Evolutionary conservation across 1,140 invertebrate species (phyloP).

Genomic region (Acromyrmex echinatior): DNA sequence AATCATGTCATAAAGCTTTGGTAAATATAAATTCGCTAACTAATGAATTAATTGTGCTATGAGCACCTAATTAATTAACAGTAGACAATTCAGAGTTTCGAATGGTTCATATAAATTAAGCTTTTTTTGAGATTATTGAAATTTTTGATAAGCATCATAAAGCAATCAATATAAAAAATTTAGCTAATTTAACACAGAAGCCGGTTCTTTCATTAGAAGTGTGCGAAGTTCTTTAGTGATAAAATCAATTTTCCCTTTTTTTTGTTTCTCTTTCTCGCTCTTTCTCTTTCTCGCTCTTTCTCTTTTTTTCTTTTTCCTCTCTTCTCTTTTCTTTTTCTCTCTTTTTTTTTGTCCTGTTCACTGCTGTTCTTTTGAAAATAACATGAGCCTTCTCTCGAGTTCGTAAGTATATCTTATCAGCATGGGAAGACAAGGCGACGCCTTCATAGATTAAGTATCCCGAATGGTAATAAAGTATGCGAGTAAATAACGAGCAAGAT

Average conservation of each 20-base stretch:
- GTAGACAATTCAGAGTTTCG: no score
- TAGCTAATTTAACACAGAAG: no score
- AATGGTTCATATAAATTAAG: no score
- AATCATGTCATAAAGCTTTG: no score
- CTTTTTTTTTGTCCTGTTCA: slow-evolving; percentile 24
- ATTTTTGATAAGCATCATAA: no score
- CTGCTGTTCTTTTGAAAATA: slow-evolving; percentile 44
- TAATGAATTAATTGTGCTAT: no score
- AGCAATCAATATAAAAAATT: no score
- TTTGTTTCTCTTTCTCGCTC: background rate
- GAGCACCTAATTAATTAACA: no score
- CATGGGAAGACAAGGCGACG: slow-evolving; percentile 72
- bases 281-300: slow-evolving; percentile 66
- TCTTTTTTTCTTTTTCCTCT: slow-evolving; percentile 45
- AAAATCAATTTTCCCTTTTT: background rate
- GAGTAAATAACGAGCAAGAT: slow-evolving; percentile 37
- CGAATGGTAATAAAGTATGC: slow-evolving; percentile 53
- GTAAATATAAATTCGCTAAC: no score
- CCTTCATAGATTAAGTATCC: slow-evolving; percentile 54
- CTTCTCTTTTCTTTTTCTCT: slow-evolving; percentile 10
- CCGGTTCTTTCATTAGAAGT: no score
- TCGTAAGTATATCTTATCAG: slow-evolving; percentile 34
- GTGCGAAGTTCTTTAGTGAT: no score
- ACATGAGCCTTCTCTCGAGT: slow-evolving; percentile 53
- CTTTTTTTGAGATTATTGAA: no score